These are phyloP conservation scores for Petrosia ficiformis DNA, from an alignment of 37 sponge, comb jelly and placozoan genomes.

Conservation along the genomic window DNA sequence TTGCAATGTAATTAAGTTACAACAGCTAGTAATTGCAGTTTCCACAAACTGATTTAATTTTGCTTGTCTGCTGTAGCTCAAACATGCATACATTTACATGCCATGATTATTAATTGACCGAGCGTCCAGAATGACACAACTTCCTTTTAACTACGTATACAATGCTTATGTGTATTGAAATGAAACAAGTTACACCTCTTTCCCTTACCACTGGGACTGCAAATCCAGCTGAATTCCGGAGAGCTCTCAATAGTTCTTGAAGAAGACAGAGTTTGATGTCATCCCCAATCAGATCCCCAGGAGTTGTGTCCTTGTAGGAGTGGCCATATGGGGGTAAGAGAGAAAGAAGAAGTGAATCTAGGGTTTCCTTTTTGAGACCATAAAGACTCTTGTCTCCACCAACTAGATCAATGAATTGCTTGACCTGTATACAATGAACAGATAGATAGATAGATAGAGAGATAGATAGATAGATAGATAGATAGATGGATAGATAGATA, in stretches of 20 bases:
- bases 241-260: conserved; percentile 26
- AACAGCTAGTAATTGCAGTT: too few species aligned
- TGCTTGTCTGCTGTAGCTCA: too few species aligned
- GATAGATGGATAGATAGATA: too few species aligned
- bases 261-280: conserved; percentile 21
- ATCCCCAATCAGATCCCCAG: neutral
- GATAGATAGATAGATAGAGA: too few species aligned
- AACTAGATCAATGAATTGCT: conserved; percentile 37
- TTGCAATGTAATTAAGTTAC: too few species aligned
- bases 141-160: too few species aligned
- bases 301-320: conserved; percentile 6
- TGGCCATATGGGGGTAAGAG: conserved; percentile 57
- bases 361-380: conserved; percentile 62
- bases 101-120: too few species aligned
- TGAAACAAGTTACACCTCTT: neutral
- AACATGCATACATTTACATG: too few species aligned
- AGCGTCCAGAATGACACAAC: too few species aligned
- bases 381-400: conserved; percentile 48
- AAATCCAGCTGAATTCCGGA: conserved; percentile 44
- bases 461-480: too few species aligned
- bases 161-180: neutral
- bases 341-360: conserved; percentile 75
- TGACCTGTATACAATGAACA: too few species aligned
- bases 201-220: conserved; percentile 28
- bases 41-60: too few species aligned